Conservation (phyloP, 2,113 vertebrate species). For the Numida meleagris region DNA sequence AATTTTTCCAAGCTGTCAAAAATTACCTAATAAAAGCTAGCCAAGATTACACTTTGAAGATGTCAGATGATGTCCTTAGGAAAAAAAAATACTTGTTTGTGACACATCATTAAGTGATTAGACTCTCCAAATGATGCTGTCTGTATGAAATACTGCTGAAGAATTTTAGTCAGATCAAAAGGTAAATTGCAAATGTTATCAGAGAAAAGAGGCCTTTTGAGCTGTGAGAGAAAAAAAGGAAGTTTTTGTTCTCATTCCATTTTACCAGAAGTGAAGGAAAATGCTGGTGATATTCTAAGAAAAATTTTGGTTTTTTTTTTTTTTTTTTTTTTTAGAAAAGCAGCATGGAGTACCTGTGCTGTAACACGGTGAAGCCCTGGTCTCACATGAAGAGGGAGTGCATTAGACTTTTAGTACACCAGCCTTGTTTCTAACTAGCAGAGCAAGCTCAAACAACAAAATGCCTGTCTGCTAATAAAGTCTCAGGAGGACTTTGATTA, state of each 20-base stretch:
- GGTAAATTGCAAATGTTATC: not conserved
- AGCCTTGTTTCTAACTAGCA: not conserved
- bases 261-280: not conserved
- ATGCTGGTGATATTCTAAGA: not conserved
- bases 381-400: not conserved
- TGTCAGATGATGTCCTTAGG: not conserved
- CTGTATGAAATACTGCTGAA: not conserved
- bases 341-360: not conserved
- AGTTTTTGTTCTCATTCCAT: not conserved
- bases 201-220: not conserved
- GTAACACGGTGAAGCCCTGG: not conserved
- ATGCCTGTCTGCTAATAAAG: not conserved
- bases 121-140: not conserved
- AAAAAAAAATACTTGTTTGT: not conserved
- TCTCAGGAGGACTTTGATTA: not conserved
- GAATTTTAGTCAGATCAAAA: slow-evolving; percentile 15
- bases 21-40: not conserved
- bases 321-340: not conserved
- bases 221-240: not conserved
- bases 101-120: not conserved
- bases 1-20: not conserved
- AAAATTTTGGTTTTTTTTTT: not conserved
- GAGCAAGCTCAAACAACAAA: not conserved
- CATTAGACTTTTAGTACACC: not conserved
- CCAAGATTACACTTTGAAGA: not conserved